Conservation (phyloP, 2,797 vertebrate genomes). For the Cossypha heuglini region DNA sequence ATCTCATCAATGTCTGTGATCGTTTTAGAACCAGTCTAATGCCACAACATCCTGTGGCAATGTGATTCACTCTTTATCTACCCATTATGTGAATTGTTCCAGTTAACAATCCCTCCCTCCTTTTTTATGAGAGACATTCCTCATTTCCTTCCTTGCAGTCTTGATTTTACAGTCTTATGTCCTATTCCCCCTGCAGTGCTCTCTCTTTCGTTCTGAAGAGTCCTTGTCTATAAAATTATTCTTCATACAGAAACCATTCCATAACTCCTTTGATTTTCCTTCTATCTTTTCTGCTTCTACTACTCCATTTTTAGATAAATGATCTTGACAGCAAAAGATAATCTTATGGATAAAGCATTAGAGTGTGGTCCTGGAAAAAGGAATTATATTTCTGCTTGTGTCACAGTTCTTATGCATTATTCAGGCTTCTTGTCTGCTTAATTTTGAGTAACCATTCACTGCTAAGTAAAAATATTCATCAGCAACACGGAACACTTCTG, state of each 20-base stretch:
- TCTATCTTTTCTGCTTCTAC: background rate
- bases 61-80: background rate
- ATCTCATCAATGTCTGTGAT: background rate
- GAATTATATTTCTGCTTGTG: background rate
- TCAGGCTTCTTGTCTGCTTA: slow-evolving; percentile 9
- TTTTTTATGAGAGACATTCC: background rate
- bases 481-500: background rate
- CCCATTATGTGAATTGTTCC: background rate
- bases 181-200: background rate
- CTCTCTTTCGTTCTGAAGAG: background rate
- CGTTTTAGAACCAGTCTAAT: background rate
- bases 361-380: background rate
- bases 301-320: background rate
- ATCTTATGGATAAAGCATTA: background rate
- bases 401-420: background rate
- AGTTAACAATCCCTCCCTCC: background rate
- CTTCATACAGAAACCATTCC: background rate
- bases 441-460: background rate
- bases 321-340: background rate
- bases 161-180: background rate
- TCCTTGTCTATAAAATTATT: background rate
- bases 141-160: background rate
- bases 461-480: background rate
- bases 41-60: background rate
- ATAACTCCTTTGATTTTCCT: background rate